Evolutionary conservation across 2,113 vertebrate genomes (phyloP), one percentile per base, ranked within the genome.

Genomic region (Galeopterus variegatus): DNA sequence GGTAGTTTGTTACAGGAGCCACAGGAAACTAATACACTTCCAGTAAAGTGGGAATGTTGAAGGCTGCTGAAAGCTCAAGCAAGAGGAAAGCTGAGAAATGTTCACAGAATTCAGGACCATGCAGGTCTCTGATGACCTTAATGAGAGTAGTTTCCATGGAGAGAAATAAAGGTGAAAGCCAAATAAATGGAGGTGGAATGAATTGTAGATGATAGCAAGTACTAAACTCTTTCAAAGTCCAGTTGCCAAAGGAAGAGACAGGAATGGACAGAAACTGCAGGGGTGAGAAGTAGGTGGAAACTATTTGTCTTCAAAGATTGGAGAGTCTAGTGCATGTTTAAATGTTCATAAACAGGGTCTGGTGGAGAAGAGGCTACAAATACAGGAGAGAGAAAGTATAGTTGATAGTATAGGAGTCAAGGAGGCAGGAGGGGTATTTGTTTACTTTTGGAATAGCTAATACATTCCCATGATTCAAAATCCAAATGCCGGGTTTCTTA

Each of bases 401-500:
- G 48, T 54, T 75, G 50, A 45, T 21, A 54, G 19, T 79, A 28
- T 56, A 65, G 58, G 48, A 2, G 8, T 52, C 19, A 58, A 70
- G 52, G 77, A 88, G 17, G 54, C 8, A 83, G 56, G 64, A 80
- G 8, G 67, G 21, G 81, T 58, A 90, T 70, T 65, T 75, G 45
- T 18, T 45, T 96, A 21, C n/a, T 96, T 58, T 81, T 82, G 36
- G 28, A 88, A 70, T 50, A 72, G n/a, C 12, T 50, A 92, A 83
- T 77, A 84, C 14, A 96, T 64, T 70, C 48, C 18, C 13, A 54
- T 36, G 23, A 83, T 65, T 77, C 62, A 79, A 84, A 94, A 94
- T 80, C 50, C 62, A 85, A 95, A 93, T 67, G 26, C 62, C 82
- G 2, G 52, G 62, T 72, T 92, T 83, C 62, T 77, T 84, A 93